A percentile compares a stretch with the other conserved stretches of the same genome.
phyloP scores from a whole-genome alignment of 2,113 vertebrate species.

The Clarias batrachus region DNA sequence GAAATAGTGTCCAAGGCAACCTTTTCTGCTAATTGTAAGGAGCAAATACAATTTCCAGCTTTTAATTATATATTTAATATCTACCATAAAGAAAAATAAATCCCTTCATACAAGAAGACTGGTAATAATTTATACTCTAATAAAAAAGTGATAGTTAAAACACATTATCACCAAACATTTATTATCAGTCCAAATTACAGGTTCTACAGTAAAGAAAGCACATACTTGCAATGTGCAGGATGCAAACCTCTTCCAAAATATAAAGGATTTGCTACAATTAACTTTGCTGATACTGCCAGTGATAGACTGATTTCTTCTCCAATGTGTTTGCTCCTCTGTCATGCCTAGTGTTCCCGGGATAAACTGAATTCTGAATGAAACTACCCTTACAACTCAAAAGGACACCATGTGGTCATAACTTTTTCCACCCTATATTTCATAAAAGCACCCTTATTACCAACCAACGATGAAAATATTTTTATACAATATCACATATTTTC shows the following conservation, averaged over 20 bases:
- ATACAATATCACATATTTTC: background rate
- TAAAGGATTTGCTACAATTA: background rate
- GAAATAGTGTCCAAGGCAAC: no score
- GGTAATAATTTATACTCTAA: no score
- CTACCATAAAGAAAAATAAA: no score
- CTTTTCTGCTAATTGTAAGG: background rate
- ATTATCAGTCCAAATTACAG: background rate
- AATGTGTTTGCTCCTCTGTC: background rate
- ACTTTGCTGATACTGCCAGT: background rate
- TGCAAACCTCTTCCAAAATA: background rate
- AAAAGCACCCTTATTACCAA: background rate
- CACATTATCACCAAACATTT: no score
- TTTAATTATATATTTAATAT: background rate
- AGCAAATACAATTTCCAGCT: background rate
- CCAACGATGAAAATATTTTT: no score
- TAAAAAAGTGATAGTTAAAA: no score
- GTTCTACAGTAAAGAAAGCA: background rate
- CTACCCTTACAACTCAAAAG: background rate
- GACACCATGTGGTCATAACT: background rate
- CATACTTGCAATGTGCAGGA: background rate
- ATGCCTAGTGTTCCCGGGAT: background rate
- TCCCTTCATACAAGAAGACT: no score
- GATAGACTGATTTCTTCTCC: background rate
- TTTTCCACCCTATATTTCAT: background rate
- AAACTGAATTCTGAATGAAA: background rate